These are phyloP conservation scores for Quadroppia sp. DNA, from an alignment of 2,888 invertebrate species.

Conservation along the genomic window DNA sequence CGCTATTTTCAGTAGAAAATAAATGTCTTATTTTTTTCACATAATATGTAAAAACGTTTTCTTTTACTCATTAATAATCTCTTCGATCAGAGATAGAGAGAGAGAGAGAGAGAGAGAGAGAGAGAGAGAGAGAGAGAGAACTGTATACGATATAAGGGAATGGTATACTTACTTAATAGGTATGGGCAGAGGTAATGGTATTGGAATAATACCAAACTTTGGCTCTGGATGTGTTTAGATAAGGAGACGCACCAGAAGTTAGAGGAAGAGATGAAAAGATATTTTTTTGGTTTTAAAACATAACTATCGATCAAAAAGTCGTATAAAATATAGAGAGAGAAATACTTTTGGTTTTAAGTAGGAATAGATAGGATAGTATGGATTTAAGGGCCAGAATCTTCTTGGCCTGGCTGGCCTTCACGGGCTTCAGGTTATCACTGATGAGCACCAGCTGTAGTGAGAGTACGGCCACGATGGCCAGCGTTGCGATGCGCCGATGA, in stretches of 20 bases:
- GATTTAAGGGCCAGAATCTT: neutral
- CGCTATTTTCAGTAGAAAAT: too few species aligned
- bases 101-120: too few species aligned
- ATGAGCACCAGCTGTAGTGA: conserved; percentile 40
- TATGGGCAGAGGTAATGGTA: conserved; percentile 37
- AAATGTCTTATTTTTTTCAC: too few species aligned
- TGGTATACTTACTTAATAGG: conserved; percentile 33
- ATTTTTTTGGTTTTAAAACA: neutral
- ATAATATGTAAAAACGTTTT: too few species aligned
- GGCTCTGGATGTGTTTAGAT: conserved; percentile 19
- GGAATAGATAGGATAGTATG: conserved; percentile 4
- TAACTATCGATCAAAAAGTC: neutral
- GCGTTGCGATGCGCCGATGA: conserved; percentile 14
- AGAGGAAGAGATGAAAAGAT: neutral
- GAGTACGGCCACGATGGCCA: conserved; percentile 36
- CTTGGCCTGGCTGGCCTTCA: conserved; percentile 9
- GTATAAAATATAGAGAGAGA: too few species aligned
- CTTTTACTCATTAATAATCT: too few species aligned
- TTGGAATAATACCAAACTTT: conserved; percentile 36
- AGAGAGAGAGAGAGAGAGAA: too few species aligned
- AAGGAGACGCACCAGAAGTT: neutral
- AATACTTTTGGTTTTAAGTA: conserved; percentile 39
- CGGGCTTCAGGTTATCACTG: conserved; percentile 38
- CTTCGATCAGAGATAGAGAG: too few species aligned
- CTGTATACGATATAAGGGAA: too few species aligned